These are phyloP conservation scores for Boleophthalmus pectinirostris DNA, from an alignment of 2,113 vertebrate species.

Conservation along the genomic window DNA sequence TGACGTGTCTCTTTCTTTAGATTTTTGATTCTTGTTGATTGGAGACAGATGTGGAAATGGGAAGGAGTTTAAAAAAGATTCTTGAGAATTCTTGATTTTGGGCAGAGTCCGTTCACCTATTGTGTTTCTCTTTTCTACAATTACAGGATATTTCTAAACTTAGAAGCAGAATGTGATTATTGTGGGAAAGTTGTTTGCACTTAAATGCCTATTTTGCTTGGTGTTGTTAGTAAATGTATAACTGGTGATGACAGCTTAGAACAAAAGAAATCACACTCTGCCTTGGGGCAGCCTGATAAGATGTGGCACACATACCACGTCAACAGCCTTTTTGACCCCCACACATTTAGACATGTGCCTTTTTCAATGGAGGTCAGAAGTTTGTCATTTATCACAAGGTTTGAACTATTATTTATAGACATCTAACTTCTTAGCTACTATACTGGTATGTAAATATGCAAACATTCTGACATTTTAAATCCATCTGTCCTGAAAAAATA, in stretches of 20 bases:
- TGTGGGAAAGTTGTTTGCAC: constrained; percentile 1
- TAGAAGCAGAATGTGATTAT: neutral
- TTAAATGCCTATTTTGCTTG: neutral
- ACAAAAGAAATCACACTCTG: neutral
- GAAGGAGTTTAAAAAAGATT: constrained; percentile 53
- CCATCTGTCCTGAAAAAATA: no score
- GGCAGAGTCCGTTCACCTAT: constrained; percentile 40
- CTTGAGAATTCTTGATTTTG: constrained; percentile 53
- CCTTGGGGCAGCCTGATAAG: neutral
- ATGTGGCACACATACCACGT: neutral
- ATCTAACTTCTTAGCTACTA: neutral
- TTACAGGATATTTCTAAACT: constrained; percentile 3
- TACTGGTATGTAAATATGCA: neutral
- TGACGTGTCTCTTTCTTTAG: constrained; percentile 79
- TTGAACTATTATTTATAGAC: neutral
- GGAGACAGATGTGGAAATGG: constrained; percentile 84
- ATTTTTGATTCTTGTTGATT: constrained; percentile 81
- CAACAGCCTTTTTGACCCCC: neutral
- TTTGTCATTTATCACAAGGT: neutral
- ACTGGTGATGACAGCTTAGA: neutral
- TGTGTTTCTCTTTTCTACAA: constrained; percentile 3
- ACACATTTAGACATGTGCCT: neutral
- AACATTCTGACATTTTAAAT: neutral
- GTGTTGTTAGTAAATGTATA: neutral
- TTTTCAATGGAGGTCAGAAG: no score